Base-by-base conservation (phyloP, 1,140 invertebrate species). In the Epicauta chinensis region DNA sequence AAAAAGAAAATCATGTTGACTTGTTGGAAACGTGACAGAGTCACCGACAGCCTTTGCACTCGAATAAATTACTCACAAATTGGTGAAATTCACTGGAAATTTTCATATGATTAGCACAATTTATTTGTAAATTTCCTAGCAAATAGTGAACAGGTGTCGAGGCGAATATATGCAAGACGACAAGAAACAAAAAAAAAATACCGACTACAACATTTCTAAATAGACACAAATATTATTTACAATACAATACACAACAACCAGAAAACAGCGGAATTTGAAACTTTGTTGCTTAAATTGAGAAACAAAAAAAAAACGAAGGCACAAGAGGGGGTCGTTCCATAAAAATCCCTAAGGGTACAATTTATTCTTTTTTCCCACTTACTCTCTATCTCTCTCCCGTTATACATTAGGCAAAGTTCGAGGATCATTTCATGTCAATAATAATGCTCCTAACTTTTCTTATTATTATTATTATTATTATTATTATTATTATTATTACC, bases 11-110 rank as follows among this genome's bases (percentile, higher is more conserved):
- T 23, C 23, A n/a, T 23, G 23, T 23, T 23, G 23, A 23, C 4
- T 47, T 36, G 37, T 13, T 37, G 35, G 12, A 29, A 47, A 47
- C 45, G 45, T 47, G 45, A 37, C 45, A 35, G n/a, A 46, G 44
- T 46, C 44, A 46, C 29, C 37, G 32, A 35, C 44, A 46, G 44
- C 30, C 32, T 16, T 35, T 46, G 37, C 44, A 16, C 37, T 36
- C 44, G 34, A 47, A 47, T 47, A 47, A 47, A 47, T 47, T 47
- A 47, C 45, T 46, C 44, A 46, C 44, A 46, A 46, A 46, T 46
- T 46, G 44, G 44, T 36, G 44, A 46, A 46, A 46, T 46, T 46
- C 44, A 46, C 44, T 36, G 31, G 16, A 37, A 47, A 47, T 47
- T 47, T 47, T 47, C 29, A 47, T 37, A 47, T 47, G 45, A 47